Evolutionary conservation across 2,113 vertebrate species (phyloP).

Genomic region (Microcebus griseorufus): DNA sequence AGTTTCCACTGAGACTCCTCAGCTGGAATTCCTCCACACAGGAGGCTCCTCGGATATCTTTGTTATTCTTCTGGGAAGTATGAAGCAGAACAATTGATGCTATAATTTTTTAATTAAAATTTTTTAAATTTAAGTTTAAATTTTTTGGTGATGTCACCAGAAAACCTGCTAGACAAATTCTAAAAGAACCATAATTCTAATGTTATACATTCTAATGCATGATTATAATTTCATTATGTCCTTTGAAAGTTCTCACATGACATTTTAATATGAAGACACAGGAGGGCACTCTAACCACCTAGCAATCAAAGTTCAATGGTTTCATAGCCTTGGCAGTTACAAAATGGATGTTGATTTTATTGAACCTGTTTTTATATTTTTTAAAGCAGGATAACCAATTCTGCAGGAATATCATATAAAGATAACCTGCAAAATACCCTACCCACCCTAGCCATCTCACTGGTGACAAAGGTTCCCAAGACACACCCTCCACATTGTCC

Average conservation of each 20-base stretch:
- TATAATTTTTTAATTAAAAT: no score
- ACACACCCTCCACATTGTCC: background rate
- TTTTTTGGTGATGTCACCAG: no score
- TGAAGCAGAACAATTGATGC: background rate
- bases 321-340: background rate
- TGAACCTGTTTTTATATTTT: background rate
- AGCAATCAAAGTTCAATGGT: background rate
- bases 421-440: background rate
- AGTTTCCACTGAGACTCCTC: background rate
- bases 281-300: slow-evolving; percentile 67
- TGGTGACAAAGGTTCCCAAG: background rate
- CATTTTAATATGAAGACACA: slow-evolving; percentile 57
- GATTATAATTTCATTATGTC: background rate
- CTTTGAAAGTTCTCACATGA: background rate
- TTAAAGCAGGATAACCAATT: background rate
- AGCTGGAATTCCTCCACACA: background rate
- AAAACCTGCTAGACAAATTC: no score
- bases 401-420: background rate
- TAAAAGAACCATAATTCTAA: no score
- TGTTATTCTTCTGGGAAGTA: background rate
- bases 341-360: background rate
- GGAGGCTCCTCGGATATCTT: background rate
- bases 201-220: background rate
- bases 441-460: background rate
- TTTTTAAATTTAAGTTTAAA: no score